Evolutionary conservation across 2,113 vertebrate species (phyloP).

Genomic region (Larimichthys polyactis): DNA sequence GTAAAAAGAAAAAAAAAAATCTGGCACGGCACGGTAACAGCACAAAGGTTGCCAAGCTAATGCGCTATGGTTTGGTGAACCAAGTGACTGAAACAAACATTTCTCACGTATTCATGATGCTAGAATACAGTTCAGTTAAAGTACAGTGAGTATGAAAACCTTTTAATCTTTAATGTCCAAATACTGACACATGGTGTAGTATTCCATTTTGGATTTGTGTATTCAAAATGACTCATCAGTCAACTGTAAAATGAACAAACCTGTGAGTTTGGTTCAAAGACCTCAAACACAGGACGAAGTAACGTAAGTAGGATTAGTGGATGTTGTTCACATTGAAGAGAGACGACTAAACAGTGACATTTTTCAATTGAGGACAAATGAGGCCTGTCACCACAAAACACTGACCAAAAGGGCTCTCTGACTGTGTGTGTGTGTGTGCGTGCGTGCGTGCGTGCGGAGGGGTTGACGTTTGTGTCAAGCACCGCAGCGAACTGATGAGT

Average conservation of each 20-base stretch:
- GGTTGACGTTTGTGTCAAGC: slow-evolving; percentile 66
- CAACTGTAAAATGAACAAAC: slow-evolving; percentile 22
- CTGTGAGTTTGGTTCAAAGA: slow-evolving; percentile 21
- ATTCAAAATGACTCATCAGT: slow-evolving; percentile 11
- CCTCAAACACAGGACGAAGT: slow-evolving; percentile 28
- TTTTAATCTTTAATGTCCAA: neutral
- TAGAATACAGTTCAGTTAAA: neutral
- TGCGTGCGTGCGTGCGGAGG: neutral
- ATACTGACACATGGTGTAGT: neutral
- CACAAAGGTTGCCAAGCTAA: slow-evolving; percentile 8
- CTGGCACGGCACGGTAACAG: neutral
- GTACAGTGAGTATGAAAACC: neutral
- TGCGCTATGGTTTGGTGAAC: neutral
- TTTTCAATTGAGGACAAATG: slow-evolving; percentile 59
- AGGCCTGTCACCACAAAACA: slow-evolving; percentile 60
- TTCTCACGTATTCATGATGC: neutral
- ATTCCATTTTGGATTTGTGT: neutral
- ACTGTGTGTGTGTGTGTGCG: slow-evolving; percentile 5
- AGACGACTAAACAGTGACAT: slow-evolving; percentile 36
- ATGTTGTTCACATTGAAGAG: slow-evolving; percentile 16
- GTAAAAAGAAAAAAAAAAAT: slow-evolving; percentile 24
- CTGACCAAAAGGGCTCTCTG: neutral
- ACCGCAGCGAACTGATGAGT: slow-evolving; percentile 55
- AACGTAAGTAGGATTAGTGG: slow-evolving; percentile 32
- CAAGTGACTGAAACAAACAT: neutral